These are phyloP conservation scores for Lycaon pictus DNA, from an alignment of 2,113 vertebrate genomes.

Conservation along the genomic window DNA sequence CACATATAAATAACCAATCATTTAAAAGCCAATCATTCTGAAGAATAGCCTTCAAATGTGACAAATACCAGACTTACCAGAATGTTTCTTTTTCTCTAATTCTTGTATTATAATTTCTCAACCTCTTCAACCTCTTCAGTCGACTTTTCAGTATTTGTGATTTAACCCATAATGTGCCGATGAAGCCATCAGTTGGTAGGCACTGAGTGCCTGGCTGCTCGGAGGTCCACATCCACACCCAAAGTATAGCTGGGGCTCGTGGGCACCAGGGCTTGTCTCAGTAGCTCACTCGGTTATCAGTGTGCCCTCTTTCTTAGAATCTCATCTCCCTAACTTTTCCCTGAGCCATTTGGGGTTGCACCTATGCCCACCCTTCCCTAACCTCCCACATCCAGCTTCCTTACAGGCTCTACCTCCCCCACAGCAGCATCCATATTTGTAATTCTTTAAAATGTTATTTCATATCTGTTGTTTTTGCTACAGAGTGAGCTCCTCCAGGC, in stretches of 20 bases:
- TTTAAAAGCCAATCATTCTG: not conserved
- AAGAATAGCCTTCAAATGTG: not conserved
- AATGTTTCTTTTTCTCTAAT: not conserved
- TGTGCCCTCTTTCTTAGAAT: not conserved
- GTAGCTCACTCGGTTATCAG: accelerated
- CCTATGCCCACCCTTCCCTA: accelerated
- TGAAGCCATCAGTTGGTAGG: too few relatives aligned
- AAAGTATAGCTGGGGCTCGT: accelerated
- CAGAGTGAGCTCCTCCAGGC: not conserved
- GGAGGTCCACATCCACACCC: not conserved
- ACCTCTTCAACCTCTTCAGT: not conserved
- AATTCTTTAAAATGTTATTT: not conserved
- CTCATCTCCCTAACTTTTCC: not conserved
- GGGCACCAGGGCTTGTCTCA: not conserved
- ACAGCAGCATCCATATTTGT: not conserved
- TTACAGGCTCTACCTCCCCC: not conserved
- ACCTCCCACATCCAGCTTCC: accelerated
- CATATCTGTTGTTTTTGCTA: not conserved
- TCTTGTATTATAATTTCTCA: not conserved
- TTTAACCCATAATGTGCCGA: not conserved
- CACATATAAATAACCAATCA: not conserved
- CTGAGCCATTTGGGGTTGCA: not conserved
- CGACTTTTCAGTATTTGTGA: not conserved
- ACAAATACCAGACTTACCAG: not conserved
- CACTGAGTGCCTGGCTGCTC: not conserved